phyloP scores from a whole-genome alignment of 2,888 invertebrate species.

The Stegana nigrithorax region DNA sequence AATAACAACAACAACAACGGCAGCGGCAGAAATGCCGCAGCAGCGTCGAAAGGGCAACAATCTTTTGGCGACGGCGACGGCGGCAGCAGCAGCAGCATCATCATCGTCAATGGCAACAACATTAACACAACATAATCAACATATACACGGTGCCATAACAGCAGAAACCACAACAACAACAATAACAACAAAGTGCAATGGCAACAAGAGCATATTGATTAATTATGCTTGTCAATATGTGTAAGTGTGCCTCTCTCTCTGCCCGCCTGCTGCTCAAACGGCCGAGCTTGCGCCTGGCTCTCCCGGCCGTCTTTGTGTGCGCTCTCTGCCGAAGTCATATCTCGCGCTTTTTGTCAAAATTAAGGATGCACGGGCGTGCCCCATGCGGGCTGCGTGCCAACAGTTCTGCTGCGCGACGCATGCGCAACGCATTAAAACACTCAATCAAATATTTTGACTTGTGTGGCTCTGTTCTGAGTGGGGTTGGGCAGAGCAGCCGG shows the following conservation, averaged over 20 bases:
- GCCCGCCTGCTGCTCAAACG: background rate
- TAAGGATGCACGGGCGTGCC: too few species aligned
- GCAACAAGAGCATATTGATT: slow-evolving; percentile 40
- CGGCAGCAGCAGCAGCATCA: background rate
- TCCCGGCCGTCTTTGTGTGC: too few species aligned
- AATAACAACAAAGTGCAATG: slow-evolving; percentile 7
- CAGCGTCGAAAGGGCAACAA: background rate
- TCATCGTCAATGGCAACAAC: background rate
- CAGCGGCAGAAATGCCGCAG: background rate
- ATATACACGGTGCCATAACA: background rate
- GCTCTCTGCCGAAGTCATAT: too few species aligned
- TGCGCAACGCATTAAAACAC: slow-evolving; percentile 25
- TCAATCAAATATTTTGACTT: slow-evolving; percentile 54
- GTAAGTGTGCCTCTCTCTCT: background rate
- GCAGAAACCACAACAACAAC: slow-evolving; percentile 7
- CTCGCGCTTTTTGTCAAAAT: too few species aligned
- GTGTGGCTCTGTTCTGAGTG: slow-evolving; percentile 15
- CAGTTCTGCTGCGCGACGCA: background rate
- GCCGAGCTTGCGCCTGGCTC: too few species aligned
- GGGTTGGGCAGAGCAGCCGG: slow-evolving; percentile 15
- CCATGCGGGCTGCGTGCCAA: too few species aligned
- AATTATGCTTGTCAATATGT: slow-evolving; percentile 37
- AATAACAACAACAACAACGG: slow-evolving; percentile 32
- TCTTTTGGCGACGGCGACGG: too few species aligned
- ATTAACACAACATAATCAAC: slow-evolving; percentile 11